Evolutionary conservation across 2,797 vertebrate species (phyloP).

Genomic region (Urosaurus nigricauda): DNA sequence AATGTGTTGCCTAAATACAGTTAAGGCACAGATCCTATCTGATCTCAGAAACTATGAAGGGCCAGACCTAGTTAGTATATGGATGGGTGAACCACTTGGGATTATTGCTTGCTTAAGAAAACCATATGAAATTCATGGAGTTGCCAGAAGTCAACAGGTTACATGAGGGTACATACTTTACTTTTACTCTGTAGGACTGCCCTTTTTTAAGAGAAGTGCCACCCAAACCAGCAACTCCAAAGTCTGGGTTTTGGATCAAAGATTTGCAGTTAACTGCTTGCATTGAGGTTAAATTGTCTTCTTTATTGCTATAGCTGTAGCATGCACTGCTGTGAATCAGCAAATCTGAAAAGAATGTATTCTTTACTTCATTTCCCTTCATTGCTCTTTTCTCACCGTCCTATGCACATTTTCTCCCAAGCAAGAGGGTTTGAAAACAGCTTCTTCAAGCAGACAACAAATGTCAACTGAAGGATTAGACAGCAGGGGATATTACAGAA

Average conservation of each 20-base stretch:
- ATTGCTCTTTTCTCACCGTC: conserved; percentile 64
- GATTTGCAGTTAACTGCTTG: conserved; percentile 64
- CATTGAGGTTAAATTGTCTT: conserved; percentile 54
- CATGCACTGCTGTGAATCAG: conserved; percentile 76
- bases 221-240: conserved; percentile 59
- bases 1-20: no score
- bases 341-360: conserved; percentile 74
- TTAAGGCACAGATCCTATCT: no score
- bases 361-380: conserved; percentile 70
- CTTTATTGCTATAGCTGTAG: conserved; percentile 60
- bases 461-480: conserved; percentile 60
- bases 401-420: conserved; percentile 60
- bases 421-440: conserved; percentile 66
- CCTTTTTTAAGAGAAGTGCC: conserved; percentile 4
- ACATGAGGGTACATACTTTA: no score
- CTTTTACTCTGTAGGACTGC: background rate
- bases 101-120: no score
- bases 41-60: no score
- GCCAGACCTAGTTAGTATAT: no score
- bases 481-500: conserved; percentile 49
- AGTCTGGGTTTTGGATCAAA: conserved; percentile 56
- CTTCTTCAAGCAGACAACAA: conserved; percentile 69
- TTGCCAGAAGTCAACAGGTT: no score
- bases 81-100: no score
- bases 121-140: no score